These are phyloP conservation scores for Lycocerus yunnanus DNA, from an alignment of 2,888 invertebrate genomes.

Conservation along the genomic window DNA sequence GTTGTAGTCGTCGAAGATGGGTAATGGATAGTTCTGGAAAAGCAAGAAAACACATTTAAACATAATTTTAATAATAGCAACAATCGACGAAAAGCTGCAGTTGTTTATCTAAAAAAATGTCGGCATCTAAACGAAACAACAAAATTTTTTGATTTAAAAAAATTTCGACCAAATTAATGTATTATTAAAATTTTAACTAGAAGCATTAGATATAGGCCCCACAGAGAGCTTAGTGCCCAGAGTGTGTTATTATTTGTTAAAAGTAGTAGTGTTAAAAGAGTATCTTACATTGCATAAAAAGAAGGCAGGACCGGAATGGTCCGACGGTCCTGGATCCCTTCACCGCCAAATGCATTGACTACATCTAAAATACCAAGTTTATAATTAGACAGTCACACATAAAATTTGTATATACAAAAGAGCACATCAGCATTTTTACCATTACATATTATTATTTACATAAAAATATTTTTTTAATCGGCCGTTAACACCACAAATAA, in stretches of 20 bases:
- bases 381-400: constrained; percentile 31
- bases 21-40: constrained; percentile 54
- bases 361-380: constrained; percentile 72
- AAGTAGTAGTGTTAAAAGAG: constrained; percentile 45
- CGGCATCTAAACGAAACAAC: constrained; percentile 15
- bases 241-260: constrained; percentile 37
- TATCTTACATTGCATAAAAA: constrained; percentile 54
- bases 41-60: constrained; percentile 27
- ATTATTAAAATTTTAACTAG: constrained; percentile 6
- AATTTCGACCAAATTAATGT: constrained; percentile 9
- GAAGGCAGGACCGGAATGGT: constrained; percentile 51
- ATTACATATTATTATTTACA: too few relatives aligned
- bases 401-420: constrained; percentile 22
- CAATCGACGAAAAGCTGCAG: constrained; percentile 9
- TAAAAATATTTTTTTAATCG: too few relatives aligned
- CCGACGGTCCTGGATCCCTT: constrained; percentile 62
- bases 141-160: constrained; percentile 10
- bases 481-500: too few relatives aligned
- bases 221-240: constrained; percentile 25
- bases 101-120: constrained; percentile 11
- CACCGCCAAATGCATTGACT: constrained; percentile 88
- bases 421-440: not conserved
- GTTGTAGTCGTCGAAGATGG: constrained; percentile 46
- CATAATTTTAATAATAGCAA: not conserved
- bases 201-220: constrained; percentile 22